Evolutionary conservation across 1,140 invertebrate species (phyloP).

Genomic region (Amyelois transitella): DNA sequence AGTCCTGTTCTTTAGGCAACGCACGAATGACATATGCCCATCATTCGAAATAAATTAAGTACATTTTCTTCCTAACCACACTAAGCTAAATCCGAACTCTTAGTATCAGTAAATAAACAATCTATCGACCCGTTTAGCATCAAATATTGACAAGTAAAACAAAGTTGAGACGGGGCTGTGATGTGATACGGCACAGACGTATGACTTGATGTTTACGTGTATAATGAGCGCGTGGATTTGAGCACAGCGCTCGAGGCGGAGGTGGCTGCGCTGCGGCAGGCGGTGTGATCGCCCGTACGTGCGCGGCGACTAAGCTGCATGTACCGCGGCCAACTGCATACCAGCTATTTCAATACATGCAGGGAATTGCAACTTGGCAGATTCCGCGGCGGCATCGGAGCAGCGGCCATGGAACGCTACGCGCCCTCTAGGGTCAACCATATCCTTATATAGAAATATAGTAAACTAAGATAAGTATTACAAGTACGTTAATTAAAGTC

Average conservation of each 20-base stretch:
- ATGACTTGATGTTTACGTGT: constrained; percentile 34
- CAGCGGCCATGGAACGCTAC: constrained; percentile 13
- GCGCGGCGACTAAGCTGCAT: constrained; percentile 39
- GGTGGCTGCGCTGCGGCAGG: constrained; percentile 15
- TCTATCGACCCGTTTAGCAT: constrained; percentile 26
- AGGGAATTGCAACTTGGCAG: constrained; percentile 57
- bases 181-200: constrained; percentile 19
- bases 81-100: constrained; percentile 5
- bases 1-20: neutral
- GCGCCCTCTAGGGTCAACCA: constrained; percentile 22
- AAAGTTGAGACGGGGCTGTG: constrained; percentile 20
- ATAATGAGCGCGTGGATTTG: constrained; percentile 25
- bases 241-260: constrained; percentile 20
- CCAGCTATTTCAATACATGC: constrained; percentile 63
- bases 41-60: neutral
- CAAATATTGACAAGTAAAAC: constrained; percentile 38
- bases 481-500: too few relatives aligned
- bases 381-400: constrained; percentile 37
- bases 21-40: constrained; percentile 6
- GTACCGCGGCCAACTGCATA: constrained; percentile 40
- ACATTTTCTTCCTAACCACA: neutral
- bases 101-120: constrained; percentile 29
- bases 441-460: constrained; percentile 7
- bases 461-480: too few relatives aligned
- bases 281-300: constrained; percentile 34